A percentile compares a stretch with the other conserved stretches of the same genome.
phyloP scores from a whole-genome alignment of 1,140 invertebrate species.

The Atta cephalotes region DNA sequence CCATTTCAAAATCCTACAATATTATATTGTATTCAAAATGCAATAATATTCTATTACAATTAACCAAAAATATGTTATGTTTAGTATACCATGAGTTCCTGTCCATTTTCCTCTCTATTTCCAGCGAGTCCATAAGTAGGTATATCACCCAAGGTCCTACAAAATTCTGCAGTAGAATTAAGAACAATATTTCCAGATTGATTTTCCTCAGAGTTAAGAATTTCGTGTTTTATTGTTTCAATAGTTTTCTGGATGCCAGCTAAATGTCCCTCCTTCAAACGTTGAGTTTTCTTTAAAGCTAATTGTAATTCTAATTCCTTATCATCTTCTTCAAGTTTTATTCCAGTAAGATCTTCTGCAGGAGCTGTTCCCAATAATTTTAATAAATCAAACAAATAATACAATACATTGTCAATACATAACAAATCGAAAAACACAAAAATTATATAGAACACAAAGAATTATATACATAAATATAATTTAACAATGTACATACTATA shows the following conservation, averaged over 20 bases:
- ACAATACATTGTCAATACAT: neutral
- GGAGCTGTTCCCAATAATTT: slow-evolving; percentile 83
- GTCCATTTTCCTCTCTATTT: slow-evolving; percentile 94
- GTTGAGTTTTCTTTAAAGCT: slow-evolving; percentile 91
- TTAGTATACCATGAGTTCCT: slow-evolving; percentile 91
- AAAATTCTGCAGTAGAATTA: slow-evolving; percentile 98
- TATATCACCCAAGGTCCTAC: slow-evolving; percentile 97
- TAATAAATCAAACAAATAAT: neutral
- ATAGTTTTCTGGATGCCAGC: slow-evolving; percentile 83
- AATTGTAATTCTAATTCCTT: slow-evolving; percentile 91
- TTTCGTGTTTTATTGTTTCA: slow-evolving; percentile 83
- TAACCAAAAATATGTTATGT: neutral
- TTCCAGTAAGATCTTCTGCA: slow-evolving; percentile 87
- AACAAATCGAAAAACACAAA: neutral
- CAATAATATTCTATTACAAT: neutral
- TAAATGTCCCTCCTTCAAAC: slow-evolving; percentile 88
- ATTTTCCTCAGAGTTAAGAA: slow-evolving; percentile 80
- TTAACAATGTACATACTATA: neutral
- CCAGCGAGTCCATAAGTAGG: slow-evolving; percentile 96
- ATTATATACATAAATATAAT: neutral
- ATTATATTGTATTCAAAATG: slow-evolving; percentile 31
- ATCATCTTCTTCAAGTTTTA: slow-evolving; percentile 92
- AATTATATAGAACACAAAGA: neutral
- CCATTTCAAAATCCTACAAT: slow-evolving; percentile 88
- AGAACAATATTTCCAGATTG: slow-evolving; percentile 91